Conservation (phyloP, 2,113 vertebrate species). For the Oreochromis aureus region DNA sequence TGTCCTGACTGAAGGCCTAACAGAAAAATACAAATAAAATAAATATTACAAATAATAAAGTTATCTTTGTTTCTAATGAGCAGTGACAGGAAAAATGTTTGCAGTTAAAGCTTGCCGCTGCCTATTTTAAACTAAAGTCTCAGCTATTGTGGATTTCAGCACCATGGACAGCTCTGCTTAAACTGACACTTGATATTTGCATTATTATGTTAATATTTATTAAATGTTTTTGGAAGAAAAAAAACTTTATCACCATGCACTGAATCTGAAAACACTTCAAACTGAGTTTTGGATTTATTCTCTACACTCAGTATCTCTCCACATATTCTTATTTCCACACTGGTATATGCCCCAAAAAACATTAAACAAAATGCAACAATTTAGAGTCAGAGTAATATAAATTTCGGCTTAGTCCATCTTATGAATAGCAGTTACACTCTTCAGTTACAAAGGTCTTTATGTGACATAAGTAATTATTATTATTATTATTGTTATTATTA, state of each 20-base stretch:
- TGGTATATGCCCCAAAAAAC: background rate
- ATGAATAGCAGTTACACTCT: background rate
- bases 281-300: background rate
- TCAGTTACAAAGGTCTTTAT: background rate
- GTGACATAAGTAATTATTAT: background rate
- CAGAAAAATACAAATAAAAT: background rate
- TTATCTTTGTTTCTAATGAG: background rate
- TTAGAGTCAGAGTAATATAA: background rate
- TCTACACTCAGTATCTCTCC: background rate
- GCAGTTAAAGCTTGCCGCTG: background rate
- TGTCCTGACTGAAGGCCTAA: background rate
- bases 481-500: background rate
- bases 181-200: background rate
- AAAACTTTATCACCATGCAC: background rate
- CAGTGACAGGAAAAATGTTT: background rate
- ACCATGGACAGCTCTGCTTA: background rate
- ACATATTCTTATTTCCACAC: background rate
- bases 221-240: background rate
- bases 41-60: background rate
- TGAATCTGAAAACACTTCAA: background rate
- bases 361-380: background rate
- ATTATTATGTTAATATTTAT: background rate
- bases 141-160: background rate
- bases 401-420: background rate
- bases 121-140: background rate